Conservation (phyloP, 2,888 invertebrate species). For the Amblyjoppa proteus region DNA sequence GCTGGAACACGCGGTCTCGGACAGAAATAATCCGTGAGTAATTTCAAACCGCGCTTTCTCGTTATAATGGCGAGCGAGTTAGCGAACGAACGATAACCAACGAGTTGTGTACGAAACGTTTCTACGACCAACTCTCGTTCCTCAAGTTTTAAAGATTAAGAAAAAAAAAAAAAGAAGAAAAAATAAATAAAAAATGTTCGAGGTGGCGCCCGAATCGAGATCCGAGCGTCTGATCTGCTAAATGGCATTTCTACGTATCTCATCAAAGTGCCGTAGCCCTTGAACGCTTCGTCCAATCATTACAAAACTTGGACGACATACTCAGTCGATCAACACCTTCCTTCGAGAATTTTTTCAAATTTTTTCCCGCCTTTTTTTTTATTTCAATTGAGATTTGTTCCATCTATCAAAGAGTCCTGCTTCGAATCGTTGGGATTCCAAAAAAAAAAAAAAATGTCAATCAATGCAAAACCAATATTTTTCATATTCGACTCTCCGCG, state of each 20-base stretch:
- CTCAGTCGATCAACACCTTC: not conserved
- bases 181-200: not conserved
- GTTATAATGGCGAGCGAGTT: slow-evolving; percentile 73
- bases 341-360: not conserved
- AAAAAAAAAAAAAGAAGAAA: not conserved
- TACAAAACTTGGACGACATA: not conserved
- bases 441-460: slow-evolving; percentile 14
- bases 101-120: slow-evolving; percentile 33
- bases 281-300: not conserved
- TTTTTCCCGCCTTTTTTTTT: too few species aligned
- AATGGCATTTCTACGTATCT: not conserved
- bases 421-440: not conserved
- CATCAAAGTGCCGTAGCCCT: not conserved
- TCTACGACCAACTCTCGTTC: slow-evolving; percentile 10
- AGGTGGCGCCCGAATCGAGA: not conserved
- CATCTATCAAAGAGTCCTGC: not conserved
- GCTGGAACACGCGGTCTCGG: slow-evolving; percentile 70
- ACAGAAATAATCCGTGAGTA: slow-evolving; percentile 79
- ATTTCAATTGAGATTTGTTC: not conserved
- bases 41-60: slow-evolving; percentile 72
- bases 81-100: slow-evolving; percentile 51
- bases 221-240: not conserved
- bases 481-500: not conserved
- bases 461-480: slow-evolving; percentile 10
- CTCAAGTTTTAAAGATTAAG: not conserved